phyloP scores from a whole-genome alignment of 2,888 invertebrate genomes.

The Junonia oenone region DNA sequence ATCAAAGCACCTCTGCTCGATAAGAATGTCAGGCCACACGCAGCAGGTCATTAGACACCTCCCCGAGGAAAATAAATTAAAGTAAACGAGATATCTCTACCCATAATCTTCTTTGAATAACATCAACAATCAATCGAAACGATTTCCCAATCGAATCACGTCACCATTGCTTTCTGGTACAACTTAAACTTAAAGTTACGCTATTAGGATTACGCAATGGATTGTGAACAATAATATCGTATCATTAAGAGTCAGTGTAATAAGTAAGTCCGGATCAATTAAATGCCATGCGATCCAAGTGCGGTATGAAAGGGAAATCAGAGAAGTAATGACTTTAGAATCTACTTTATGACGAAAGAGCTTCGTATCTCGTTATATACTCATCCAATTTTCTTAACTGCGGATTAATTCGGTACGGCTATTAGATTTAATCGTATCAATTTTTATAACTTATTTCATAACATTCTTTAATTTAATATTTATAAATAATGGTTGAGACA shows the following conservation, averaged over 20 bases:
- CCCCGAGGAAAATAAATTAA: conserved; percentile 75
- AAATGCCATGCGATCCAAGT: conserved; percentile 65
- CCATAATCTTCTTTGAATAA: conserved; percentile 53
- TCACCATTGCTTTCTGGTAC: conserved; percentile 22
- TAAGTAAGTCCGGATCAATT: conserved; percentile 53
- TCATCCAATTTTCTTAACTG: conserved; percentile 45
- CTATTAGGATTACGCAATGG: conserved; percentile 35
- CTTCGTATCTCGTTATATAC: conserved; percentile 41
- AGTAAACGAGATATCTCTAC: conserved; percentile 73
- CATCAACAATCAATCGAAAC: conserved; percentile 38
- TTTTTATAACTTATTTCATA: background rate
- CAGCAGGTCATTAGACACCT: conserved; percentile 78
- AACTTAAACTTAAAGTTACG: background rate
- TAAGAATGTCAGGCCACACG: conserved; percentile 77
- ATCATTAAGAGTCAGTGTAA: conserved; percentile 26
- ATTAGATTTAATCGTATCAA: background rate
- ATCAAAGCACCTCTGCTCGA: conserved; percentile 69
- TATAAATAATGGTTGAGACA: background rate
- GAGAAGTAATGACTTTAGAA: conserved; percentile 58
- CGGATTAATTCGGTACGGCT: conserved; percentile 38
- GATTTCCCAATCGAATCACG: background rate
- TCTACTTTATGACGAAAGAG: conserved; percentile 55
- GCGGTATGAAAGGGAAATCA: conserved; percentile 60
- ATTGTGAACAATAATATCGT: conserved; percentile 16
- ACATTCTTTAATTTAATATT: background rate